Conservation (phyloP, 1,140 invertebrate genomes). For the Heliconius congener region DNA sequence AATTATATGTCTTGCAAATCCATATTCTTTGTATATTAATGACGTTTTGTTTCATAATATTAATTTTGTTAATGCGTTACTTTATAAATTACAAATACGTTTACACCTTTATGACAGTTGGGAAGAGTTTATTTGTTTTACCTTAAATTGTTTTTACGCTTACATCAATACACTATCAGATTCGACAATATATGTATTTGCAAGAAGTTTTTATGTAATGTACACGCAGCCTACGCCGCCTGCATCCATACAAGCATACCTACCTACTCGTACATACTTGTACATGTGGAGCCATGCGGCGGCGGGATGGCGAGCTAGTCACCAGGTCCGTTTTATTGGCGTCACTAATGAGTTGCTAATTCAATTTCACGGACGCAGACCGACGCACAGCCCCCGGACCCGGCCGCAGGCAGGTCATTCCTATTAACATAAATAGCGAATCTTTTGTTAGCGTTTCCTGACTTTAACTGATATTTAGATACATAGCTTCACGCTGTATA, state of each 20-base stretch:
- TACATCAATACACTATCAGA: too few relatives aligned
- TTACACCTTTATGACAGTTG: too few relatives aligned
- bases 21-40: not conserved
- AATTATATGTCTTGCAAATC: not conserved
- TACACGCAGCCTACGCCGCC: conserved; percentile 1
- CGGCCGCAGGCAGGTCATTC: conserved; percentile 37
- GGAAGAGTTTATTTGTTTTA: too few relatives aligned
- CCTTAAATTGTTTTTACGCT: too few relatives aligned
- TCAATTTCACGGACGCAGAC: conserved; percentile 74
- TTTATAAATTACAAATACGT: not conserved
- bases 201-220: too few relatives aligned
- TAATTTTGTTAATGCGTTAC: not conserved
- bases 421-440: conserved; percentile 37
- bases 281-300: not conserved
- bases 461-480: conserved; percentile 12
- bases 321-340: conserved; percentile 71
- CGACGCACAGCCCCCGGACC: conserved; percentile 33
- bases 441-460: conserved; percentile 28
- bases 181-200: too few relatives aligned
- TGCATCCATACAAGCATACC: not conserved
- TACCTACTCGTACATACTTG: not conserved
- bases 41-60: not conserved
- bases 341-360: conserved; percentile 80
- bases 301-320: conserved; percentile 32
- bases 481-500: too few relatives aligned